phyloP scores from a whole-genome alignment of 2,797 vertebrate genomes.

The Ambastaia sidthimunki region DNA sequence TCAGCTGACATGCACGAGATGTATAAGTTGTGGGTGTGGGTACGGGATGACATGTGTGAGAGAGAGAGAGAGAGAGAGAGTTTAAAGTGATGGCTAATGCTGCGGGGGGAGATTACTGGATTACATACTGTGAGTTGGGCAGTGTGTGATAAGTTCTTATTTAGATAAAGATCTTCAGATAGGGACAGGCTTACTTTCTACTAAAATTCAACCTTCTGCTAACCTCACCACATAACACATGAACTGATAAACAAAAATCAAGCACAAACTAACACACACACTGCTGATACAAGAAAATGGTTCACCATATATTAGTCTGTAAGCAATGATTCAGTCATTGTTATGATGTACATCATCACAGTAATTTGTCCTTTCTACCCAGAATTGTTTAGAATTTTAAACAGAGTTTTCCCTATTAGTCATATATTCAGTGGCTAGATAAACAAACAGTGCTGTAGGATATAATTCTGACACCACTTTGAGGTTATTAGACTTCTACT shows the following conservation, averaged over 20 bases:
- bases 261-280: background rate
- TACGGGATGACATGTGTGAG: constrained; percentile 6
- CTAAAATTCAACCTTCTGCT: constrained; percentile 3
- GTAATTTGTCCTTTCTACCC: background rate
- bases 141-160: constrained; percentile 9
- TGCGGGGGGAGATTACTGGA: constrained; percentile 43
- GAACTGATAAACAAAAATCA: background rate
- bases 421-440: background rate
- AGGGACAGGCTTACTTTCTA: constrained; percentile 1
- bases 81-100: constrained; percentile 23
- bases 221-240: constrained; percentile 17
- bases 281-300: background rate
- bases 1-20: background rate
- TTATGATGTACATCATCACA: background rate
- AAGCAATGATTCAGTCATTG: background rate
- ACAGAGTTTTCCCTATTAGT: background rate
- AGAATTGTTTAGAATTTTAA: background rate
- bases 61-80: background rate
- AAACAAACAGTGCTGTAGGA: background rate
- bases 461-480: too few relatives aligned
- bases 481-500: too few relatives aligned
- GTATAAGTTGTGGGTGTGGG: constrained; percentile 58
- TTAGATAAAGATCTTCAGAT: constrained; percentile 34
- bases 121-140: constrained; percentile 38
- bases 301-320: background rate